Evolutionary conservation across 2,888 invertebrate species (phyloP).

Genomic region (Tortricodes alternella): DNA sequence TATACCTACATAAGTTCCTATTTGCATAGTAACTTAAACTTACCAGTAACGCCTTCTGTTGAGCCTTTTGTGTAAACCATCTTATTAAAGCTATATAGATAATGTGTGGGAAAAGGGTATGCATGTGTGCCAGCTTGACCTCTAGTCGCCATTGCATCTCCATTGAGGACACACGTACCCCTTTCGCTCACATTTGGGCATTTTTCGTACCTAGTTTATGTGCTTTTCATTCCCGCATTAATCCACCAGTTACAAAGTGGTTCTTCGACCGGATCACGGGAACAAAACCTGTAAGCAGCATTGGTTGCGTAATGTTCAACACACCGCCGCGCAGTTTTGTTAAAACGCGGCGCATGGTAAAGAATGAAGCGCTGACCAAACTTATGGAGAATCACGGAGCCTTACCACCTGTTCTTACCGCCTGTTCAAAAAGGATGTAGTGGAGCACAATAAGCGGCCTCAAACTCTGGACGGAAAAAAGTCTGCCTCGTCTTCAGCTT

Average conservation of each 20-base stretch:
- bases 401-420: background rate
- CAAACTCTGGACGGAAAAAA: background rate
- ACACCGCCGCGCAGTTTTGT: background rate
- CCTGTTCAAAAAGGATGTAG: background rate
- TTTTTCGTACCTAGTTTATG: no score
- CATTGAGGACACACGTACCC: no score
- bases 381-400: background rate
- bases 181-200: no score
- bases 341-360: background rate
- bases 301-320: background rate
- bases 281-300: constrained; percentile 20
- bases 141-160: no score
- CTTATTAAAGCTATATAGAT: no score
- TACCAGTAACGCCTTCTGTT: no score
- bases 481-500: background rate
- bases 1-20: no score
- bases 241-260: background rate
- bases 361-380: background rate
- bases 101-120: no score
- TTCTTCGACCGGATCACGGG: constrained; percentile 15
- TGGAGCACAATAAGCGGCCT: background rate
- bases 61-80: no score
- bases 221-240: no score
- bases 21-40: no score
- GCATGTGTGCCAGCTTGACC: no score